Evolutionary conservation across 2,888 invertebrate genomes (phyloP), one percentile per base, ranked within the genome.

Genomic region (Stenchaetothrips biformis): DNA sequence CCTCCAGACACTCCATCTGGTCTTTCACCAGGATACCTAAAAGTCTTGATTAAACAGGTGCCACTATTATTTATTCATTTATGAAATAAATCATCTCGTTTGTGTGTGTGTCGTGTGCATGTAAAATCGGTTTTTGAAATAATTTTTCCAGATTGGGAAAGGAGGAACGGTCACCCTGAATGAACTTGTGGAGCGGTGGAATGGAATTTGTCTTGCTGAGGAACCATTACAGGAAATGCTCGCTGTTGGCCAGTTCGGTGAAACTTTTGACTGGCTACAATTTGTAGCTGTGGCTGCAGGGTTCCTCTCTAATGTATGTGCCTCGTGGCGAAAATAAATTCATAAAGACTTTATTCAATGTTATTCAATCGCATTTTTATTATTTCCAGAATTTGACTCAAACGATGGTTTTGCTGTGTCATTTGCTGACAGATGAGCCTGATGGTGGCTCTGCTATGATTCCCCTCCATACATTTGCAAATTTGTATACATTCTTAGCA

Each of bases 391-490:
- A 90, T 84, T 88, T 95, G 21, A 92, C 92, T 3, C 91, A 93
- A 85, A 93, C 95, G 0, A 94, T 95, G 94, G 91, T 92, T 78
- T 88, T 93, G 82, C 88, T 95, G 27, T 96, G 95, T 86, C 94
- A 95, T 85, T 89, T 94, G 0, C 87, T 95, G 80, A 94, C 95
- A 0, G 92, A 93, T 82, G 95, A 95, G 84, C 93, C 95, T 0
- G 95, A 95, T 81, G 95, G 95, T 0, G 95, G 94, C 0, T 92
- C 93, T 0, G 92, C 94, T 0, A 91, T 92, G 83, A 92, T 96
- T 77, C 90, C 93, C 0, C 86, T 91, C 4, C 87, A 89, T 48
- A 88, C 90, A 49, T 94, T 94, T 84, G 86, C 91, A 79, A 87
- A 87, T 62, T 79, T 85, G 21, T 85, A 85, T 81, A 82, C 81